phyloP scores from a whole-genome alignment of 2,888 invertebrate species.

The Brachyopa scutellaris region DNA sequence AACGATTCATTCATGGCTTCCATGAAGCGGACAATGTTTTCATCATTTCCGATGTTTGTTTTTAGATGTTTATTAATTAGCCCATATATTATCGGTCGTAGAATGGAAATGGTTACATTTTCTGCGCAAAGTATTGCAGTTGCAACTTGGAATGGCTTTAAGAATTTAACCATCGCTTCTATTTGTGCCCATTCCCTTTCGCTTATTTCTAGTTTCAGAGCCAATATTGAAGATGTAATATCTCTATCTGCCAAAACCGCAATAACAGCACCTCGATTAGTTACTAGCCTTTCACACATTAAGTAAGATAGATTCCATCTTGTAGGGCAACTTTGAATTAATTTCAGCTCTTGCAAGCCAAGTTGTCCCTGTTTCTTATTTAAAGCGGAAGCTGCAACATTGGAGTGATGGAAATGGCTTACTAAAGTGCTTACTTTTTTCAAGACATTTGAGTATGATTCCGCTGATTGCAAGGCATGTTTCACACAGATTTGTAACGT shows the following conservation, averaged over 20 bases:
- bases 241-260: conserved; percentile 16
- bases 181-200: background rate
- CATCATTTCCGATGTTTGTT: conserved; percentile 1
- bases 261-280: background rate
- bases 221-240: background rate
- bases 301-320: no score
- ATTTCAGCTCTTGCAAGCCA: no score
- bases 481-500: no score
- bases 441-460: background rate
- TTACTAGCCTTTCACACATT: no score
- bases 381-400: no score
- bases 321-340: no score
- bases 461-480: no score
- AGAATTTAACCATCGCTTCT: background rate
- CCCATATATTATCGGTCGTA: conserved; percentile 4
- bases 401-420: no score
- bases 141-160: conserved; percentile 2
- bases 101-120: conserved; percentile 12
- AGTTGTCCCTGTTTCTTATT: no score
- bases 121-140: conserved; percentile 15
- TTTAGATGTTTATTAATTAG: conserved; percentile 7
- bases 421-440: background rate
- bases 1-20: background rate
- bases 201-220: background rate
- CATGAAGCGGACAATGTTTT: background rate